phyloP scores from a whole-genome alignment of 1,140 invertebrate genomes.

The Pachyrhynchus sulphureomaculatus region DNA sequence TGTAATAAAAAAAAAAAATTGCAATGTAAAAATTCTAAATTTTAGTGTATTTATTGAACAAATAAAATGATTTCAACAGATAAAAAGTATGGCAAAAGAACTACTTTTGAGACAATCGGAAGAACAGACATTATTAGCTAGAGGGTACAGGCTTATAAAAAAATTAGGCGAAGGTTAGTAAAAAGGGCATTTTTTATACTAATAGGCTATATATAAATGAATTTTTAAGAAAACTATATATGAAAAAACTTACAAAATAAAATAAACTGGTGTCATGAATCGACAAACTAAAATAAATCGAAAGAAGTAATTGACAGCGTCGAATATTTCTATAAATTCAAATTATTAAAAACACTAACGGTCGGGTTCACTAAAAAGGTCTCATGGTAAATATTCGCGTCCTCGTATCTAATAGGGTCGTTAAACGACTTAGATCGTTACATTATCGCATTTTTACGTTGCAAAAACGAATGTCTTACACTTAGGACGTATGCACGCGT shows the following conservation, averaged over 20 bases:
- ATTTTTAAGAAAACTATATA: background rate
- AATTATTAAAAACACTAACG: too few relatives aligned
- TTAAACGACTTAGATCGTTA: too few relatives aligned
- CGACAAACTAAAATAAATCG: too few relatives aligned
- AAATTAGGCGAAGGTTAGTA: slow-evolving; percentile 62
- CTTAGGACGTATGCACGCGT: too few relatives aligned
- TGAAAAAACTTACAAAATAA: background rate
- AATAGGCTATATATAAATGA: background rate
- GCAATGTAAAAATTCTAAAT: slow-evolving; percentile 24
- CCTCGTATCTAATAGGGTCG: too few relatives aligned
- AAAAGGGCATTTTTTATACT: background rate
- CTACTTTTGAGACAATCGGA: slow-evolving; percentile 52
- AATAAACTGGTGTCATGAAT: background rate
- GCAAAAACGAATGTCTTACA: too few relatives aligned
- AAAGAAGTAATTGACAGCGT: too few relatives aligned
- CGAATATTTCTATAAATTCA: too few relatives aligned
- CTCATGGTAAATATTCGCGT: too few relatives aligned
- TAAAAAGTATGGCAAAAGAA: slow-evolving; percentile 17
- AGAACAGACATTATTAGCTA: slow-evolving; percentile 56
- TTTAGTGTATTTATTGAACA: slow-evolving; percentile 19
- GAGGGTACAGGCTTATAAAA: slow-evolving; percentile 61
- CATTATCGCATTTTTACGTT: too few relatives aligned
- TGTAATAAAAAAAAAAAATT: background rate
- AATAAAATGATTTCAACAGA: background rate
- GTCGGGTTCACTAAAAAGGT: too few relatives aligned